phyloP scores from a whole-genome alignment of 2,113 vertebrate species.

The Syrrhaptes paradoxus region DNA sequence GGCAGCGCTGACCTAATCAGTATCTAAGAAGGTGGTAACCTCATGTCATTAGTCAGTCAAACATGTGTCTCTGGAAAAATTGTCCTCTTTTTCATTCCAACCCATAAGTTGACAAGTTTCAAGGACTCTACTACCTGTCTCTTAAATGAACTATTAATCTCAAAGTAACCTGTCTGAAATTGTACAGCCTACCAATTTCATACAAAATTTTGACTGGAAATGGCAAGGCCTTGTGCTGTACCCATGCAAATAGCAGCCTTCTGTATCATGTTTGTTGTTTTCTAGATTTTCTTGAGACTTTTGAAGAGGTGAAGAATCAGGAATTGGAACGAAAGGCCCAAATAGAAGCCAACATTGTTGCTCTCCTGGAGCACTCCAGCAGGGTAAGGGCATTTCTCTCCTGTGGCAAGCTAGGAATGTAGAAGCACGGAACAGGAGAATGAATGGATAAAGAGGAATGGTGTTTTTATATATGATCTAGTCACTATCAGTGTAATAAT shows the following conservation, averaged over 20 bases:
- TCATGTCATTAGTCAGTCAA: not conserved
- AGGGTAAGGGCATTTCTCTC: conserved; percentile 72
- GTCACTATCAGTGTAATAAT: not conserved
- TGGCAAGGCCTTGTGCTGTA: not conserved
- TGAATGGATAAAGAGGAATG: not conserved
- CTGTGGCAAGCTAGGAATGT: not conserved
- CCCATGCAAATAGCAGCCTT: not conserved
- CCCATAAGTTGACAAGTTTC: not conserved
- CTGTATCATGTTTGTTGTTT: conserved; percentile 25
- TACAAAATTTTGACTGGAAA: not conserved
- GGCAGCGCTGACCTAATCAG: not conserved
- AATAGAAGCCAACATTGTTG: conserved; percentile 83
- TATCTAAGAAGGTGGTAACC: not conserved
- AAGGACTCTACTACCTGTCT: not conserved
- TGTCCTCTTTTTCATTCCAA: not conserved
- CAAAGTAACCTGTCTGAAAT: not conserved
- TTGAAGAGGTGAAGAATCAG: conserved; percentile 80
- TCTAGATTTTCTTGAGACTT: conserved; percentile 86
- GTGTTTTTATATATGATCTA: not conserved
- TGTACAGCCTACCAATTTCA: not conserved
- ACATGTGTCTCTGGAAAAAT: not conserved
- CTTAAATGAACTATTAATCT: not conserved
- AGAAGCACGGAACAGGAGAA: not conserved
- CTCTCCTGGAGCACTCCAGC: conserved; percentile 88
- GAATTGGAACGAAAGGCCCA: conserved; percentile 81